These are phyloP conservation scores for Drosophila paucipuncta DNA, from an alignment of 2,888 invertebrate species.

Conservation along the genomic window DNA sequence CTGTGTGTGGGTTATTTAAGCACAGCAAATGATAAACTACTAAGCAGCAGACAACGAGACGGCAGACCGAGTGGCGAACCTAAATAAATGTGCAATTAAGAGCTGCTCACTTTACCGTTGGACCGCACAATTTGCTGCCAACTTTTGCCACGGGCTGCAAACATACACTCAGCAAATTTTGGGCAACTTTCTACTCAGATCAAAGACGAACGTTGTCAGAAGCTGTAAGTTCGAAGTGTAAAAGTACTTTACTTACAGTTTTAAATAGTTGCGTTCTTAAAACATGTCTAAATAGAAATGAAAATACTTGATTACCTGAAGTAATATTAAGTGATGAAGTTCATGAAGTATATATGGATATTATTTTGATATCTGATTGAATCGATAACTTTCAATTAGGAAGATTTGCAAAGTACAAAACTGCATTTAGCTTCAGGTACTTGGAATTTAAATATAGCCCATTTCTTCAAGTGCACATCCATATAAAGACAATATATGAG, in stretches of 20 bases:
- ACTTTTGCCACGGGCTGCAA: slow-evolving; percentile 54
- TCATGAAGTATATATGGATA: not conserved
- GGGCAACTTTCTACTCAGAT: not conserved
- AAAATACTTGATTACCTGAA: not conserved
- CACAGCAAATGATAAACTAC: slow-evolving; percentile 80
- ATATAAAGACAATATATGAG: slow-evolving; percentile 6
- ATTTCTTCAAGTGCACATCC: slow-evolving; percentile 14
- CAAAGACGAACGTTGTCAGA: not conserved
- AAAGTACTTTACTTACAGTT: not conserved
- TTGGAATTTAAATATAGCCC: not conserved
- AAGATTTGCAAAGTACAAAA: not conserved
- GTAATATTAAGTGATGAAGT: not conserved
- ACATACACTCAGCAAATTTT: slow-evolving; percentile 32
- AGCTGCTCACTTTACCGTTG: slow-evolving; percentile 80
- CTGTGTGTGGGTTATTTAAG: slow-evolving; percentile 72
- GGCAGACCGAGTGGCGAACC: slow-evolving; percentile 65
- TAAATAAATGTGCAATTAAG: slow-evolving; percentile 84
- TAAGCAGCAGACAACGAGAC: slow-evolving; percentile 69
- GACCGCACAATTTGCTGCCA: slow-evolving; percentile 81
- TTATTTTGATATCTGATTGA: not conserved
- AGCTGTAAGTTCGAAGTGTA: not conserved
- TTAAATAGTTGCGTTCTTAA: not conserved
- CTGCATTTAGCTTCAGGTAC: not conserved
- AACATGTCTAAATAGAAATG: not conserved
- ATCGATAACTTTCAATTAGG: not conserved